Base-by-base conservation (phyloP, 2,797 vertebrate genomes). In the Otolemur crassicaudatus region DNA sequence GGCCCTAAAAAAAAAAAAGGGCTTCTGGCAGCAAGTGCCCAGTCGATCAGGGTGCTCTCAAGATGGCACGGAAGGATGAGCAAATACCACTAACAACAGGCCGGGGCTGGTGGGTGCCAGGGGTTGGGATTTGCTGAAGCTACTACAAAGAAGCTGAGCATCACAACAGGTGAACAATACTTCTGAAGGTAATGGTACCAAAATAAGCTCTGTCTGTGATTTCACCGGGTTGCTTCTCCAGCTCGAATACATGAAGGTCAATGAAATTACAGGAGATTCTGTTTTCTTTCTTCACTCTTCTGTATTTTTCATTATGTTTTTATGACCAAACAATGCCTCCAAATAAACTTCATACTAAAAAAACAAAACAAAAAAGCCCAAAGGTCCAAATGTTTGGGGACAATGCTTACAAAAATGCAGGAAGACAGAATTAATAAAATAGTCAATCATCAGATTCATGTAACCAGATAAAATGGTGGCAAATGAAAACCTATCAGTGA, bases 161-260 rank as follows among this genome's bases (percentile, higher is more conserved):
- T 91, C 75, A 0, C 37, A 56, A 79, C 43, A 94, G 70, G 85
- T 76, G 91, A 86, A 92, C 94, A 91, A 92, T 91, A 86, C 43
- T 76, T 53, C n/a, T 5, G 75, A 87, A 63, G 0, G 5, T 23
- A 80, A 94, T 20, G 63, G 40, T 46, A 61, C 43, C 76, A 27
- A 90, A 93, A 89, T 79, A 91, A 84, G 27, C 77, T 40, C 85
- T 29, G 4, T 72, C 4, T 10, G 2, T 56, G 34, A 70, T 79
- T 73, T 75, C 4, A 72, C 40, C 77, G 80, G 80, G 81, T 87
- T 85, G 73, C 12, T 70, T 83, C 60, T 90, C 19, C 90, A 80
- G 29, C 17, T 43, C 56, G 73, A 37, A n/a, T 14, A 60, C 10
- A 7, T 10, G 69, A 84, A 90, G 72, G 92, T 88, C 90, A 93